Evolutionary conservation across 1,140 invertebrate species (phyloP).

Genomic region (Camponotus vicinus): DNA sequence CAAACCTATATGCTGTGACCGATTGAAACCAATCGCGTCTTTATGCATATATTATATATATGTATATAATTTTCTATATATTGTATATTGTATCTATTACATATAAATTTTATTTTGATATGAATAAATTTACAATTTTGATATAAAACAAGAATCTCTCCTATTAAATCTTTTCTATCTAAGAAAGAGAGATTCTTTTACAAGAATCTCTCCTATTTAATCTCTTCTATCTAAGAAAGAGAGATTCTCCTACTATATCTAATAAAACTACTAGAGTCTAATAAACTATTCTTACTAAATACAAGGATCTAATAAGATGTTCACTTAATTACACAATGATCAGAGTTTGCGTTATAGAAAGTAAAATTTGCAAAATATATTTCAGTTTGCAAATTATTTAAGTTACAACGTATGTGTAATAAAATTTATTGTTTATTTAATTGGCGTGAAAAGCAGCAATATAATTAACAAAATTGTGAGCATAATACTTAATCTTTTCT

Average conservation of each 20-base stretch:
- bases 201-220: too few species aligned
- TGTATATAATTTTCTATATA: constrained; percentile 1
- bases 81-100: background rate
- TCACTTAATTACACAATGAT: too few species aligned
- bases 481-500: background rate
- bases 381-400: background rate
- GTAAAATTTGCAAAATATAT: background rate
- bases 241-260: background rate
- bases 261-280: background rate
- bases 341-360: background rate
- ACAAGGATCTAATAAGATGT: background rate
- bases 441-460: background rate
- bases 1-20: background rate
- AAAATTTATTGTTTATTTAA: background rate
- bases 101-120: background rate
- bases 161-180: too few species aligned
- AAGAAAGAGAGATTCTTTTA: too few species aligned
- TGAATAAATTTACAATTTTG: background rate
- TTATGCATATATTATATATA: constrained; percentile 27
- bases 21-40: constrained; percentile 26
- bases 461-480: background rate
- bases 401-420: background rate
- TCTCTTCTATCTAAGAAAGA: background rate
- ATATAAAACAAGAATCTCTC: too few species aligned
- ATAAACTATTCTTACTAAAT: background rate